Evolutionary conservation across 2,888 invertebrate genomes (phyloP).

Genomic region (Cryptophagus acutangulus): DNA sequence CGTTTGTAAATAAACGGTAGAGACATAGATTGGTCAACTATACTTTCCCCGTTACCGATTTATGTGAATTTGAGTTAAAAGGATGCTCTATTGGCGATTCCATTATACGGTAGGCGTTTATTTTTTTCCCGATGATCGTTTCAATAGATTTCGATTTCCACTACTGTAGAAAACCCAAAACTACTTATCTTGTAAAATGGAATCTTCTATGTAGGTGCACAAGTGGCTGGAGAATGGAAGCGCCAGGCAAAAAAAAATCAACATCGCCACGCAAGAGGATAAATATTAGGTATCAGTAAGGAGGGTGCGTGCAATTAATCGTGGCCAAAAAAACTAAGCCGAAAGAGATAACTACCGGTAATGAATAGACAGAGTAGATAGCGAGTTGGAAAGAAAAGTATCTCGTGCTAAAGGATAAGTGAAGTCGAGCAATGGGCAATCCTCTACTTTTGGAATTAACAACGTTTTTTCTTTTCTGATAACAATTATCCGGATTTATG

Average conservation of each 20-base stretch:
- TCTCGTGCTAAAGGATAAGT: conserved; percentile 12
- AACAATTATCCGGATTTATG: conserved; percentile 46
- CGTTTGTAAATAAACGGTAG: conserved; percentile 3
- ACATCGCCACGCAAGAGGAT: background rate
- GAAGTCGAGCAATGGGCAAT: conserved; percentile 17
- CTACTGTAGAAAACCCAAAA: conserved; percentile 16
- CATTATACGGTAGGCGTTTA: conserved; percentile 25
- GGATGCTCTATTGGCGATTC: conserved; percentile 20
- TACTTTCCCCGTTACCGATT: conserved; percentile 12
- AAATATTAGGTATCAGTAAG: conserved; percentile 5
- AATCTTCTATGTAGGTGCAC: conserved; percentile 4
- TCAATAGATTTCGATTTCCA: conserved; percentile 33
- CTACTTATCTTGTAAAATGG: conserved; percentile 7
- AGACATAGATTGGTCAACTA: conserved; percentile 4
- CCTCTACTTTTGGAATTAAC: conserved; percentile 34
- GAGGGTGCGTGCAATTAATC: conserved; percentile 31
- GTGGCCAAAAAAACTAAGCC: conserved; percentile 24
- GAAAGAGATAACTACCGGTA: conserved; percentile 29
- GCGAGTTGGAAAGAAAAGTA: conserved; percentile 21
- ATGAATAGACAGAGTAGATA: conserved; percentile 30
- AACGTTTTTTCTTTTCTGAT: conserved; percentile 41
- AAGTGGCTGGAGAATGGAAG: too few relatives aligned
- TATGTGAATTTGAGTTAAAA: conserved; percentile 24
- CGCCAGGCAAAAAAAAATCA: background rate
- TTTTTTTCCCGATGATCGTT: conserved; percentile 28